Conservation (phyloP, 1,140 invertebrate species). For the Hylaeus anthracinus region DNA sequence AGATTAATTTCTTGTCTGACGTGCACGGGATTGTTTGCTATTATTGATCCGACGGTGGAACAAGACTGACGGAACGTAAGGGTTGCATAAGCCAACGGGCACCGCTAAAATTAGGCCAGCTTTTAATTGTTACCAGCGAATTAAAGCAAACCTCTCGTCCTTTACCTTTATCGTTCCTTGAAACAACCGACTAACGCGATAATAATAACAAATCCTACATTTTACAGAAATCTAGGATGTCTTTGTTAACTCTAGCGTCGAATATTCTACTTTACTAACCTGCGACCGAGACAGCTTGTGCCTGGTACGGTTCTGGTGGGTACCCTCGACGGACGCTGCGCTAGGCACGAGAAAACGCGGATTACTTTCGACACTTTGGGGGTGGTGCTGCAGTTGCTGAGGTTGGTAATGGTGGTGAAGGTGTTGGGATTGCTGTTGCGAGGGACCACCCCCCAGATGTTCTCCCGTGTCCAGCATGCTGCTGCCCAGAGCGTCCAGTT, state of each 20-base stretch:
- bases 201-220: too few species aligned
- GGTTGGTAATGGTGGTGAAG: conserved; percentile 65
- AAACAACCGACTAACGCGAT: too few species aligned
- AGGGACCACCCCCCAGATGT: conserved; percentile 66
- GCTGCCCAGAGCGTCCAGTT: conserved; percentile 84
- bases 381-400: conserved; percentile 66
- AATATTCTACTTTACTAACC: conserved; percentile 71
- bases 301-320: conserved; percentile 72
- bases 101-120: conserved; percentile 29
- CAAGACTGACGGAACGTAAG: conserved; percentile 9
- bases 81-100: conserved; percentile 20
- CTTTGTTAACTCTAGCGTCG: too few species aligned
- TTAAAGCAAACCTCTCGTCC: neutral
- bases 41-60: conserved; percentile 27
- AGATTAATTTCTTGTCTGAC: conserved; percentile 32
- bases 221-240: too few species aligned
- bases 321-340: conserved; percentile 68
- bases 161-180: neutral
- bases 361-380: conserved; percentile 67
- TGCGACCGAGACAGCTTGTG: conserved; percentile 84
- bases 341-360: conserved; percentile 76
- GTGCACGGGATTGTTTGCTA: conserved; percentile 32
- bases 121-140: conserved; percentile 19
- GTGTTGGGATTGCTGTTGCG: conserved; percentile 69
- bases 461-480: conserved; percentile 80